Evolutionary conservation across 2,888 invertebrate genomes (phyloP).

Genomic region (Mellilla xanthometata): DNA sequence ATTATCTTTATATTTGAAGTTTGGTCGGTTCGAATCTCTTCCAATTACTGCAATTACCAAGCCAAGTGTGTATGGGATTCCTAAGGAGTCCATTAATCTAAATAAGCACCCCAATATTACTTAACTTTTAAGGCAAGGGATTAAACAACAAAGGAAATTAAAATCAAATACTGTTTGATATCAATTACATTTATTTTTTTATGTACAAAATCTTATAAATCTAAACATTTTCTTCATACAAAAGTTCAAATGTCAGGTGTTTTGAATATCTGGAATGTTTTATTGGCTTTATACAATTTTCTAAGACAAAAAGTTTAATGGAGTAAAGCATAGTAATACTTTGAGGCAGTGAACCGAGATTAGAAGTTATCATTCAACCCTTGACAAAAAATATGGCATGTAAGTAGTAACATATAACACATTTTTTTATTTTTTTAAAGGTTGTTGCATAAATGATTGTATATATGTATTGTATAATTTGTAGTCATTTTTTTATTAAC

Average conservation of each 20-base stretch:
- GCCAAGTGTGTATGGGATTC: too few species aligned
- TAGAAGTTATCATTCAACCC: neutral
- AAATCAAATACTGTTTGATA: slow-evolving; percentile 57
- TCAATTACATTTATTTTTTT: slow-evolving; percentile 80
- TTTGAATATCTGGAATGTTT: slow-evolving; percentile 78
- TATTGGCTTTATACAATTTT: slow-evolving; percentile 67
- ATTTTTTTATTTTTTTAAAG: too few species aligned
- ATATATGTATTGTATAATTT: too few species aligned
- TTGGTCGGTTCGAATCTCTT: too few species aligned
- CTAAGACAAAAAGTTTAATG: slow-evolving; percentile 58
- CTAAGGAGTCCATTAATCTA: too few species aligned
- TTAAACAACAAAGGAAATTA: too few species aligned
- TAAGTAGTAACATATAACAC: too few species aligned
- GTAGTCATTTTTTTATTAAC: neutral
- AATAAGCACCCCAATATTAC: too few species aligned
- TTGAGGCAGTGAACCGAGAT: slow-evolving; percentile 41
- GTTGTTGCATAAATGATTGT: too few species aligned
- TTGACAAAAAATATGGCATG: neutral
- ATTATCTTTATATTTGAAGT: too few species aligned
- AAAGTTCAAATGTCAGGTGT: slow-evolving; percentile 79
- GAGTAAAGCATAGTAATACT: slow-evolving; percentile 56
- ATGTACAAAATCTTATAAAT: slow-evolving; percentile 82
- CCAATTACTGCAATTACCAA: too few species aligned
- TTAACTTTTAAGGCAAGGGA: too few species aligned
- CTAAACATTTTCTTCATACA: slow-evolving; percentile 74